Base-by-base conservation (phyloP, 2,888 invertebrate genomes). In the Oscheius sp. region DNA sequence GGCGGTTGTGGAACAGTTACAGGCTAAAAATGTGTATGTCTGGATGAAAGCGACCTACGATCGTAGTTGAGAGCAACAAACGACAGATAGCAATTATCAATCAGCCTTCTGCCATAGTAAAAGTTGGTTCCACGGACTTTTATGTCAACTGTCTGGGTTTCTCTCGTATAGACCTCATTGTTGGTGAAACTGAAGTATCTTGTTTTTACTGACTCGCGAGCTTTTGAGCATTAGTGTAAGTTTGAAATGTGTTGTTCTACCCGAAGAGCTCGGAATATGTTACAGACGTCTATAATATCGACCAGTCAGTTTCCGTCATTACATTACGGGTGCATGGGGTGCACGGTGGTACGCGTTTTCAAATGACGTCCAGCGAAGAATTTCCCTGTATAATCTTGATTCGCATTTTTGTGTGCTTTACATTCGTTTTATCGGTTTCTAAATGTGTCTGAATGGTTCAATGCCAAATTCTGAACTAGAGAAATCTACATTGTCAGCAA, bases 1-100 rank as follows among this genome's bases (percentile, higher is more conserved):
- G 29, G n/a, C 48, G 35, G 33, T 60, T 11, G 35, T 37, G 63
- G 63, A 48, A 21, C 63, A 63, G 47, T 48, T 47, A 11, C 63
- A 63, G 10, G 63, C 63, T 63, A 32, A n/a, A 63, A 63, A n/a
- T 42, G 3, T 2, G 4, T 32, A 37, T 13, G 9, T 2, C 32
- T 60, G 13, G 29, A 53, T 4, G 4, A 29, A 29, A 11, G 53
- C 10, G 7, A 29, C 53, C 3, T 7, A 63, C 63, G 63, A 48
- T 63, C 50, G 4, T 63, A 47, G 2, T 63, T 29, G 48, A 48
- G 47, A 48, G 29, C 29, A 48, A 29, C n/a, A 32, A 32, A 63
- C 48, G 29, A 4, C 9, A 63, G 4, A 11, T 63, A 7, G 29
- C 63, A 63, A 13, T n/a, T 7, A 21, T 47, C 48, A 0, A 29